These are phyloP conservation scores for Festucalex cinctus DNA, from an alignment of 2,113 vertebrate species.

Conservation along the genomic window DNA sequence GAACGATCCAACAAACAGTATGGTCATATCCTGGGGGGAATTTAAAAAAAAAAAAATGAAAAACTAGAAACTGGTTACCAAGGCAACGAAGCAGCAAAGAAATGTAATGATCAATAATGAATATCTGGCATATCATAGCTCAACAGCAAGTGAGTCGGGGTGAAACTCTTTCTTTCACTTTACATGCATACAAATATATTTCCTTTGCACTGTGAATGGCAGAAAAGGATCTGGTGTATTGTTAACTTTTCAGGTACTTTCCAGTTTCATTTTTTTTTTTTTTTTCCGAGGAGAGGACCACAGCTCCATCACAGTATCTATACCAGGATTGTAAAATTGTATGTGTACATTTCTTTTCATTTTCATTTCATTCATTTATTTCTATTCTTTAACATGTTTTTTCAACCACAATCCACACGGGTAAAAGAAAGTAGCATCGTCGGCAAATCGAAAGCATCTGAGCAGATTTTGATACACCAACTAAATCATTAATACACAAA, in stretches of 20 bases:
- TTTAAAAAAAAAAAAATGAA: not conserved
- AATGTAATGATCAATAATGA: conserved; percentile 57
- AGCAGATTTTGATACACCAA: too few relatives aligned
- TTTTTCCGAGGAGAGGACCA: not conserved
- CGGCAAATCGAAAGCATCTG: too few relatives aligned
- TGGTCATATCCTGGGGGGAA: not conserved
- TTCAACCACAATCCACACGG: too few relatives aligned
- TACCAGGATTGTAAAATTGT: not conserved
- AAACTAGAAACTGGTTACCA: conserved; percentile 30
- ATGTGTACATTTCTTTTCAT: too few relatives aligned
- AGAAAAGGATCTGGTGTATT: conserved; percentile 26
- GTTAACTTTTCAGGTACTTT: not conserved
- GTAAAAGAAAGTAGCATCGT: too few relatives aligned
- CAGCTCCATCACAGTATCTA: not conserved
- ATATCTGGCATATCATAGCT: conserved; percentile 56
- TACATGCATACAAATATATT: conserved; percentile 40
- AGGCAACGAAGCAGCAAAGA: conserved; percentile 34
- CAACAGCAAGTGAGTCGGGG: conserved; percentile 26
- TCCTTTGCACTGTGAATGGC: conserved; percentile 26
- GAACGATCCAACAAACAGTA: not conserved
- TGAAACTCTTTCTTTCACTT: conserved; percentile 26
- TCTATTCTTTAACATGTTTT: too few relatives aligned
- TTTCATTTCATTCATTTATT: too few relatives aligned
- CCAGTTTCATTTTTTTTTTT: conserved; percentile 10
- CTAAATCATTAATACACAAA: too few relatives aligned